Base-by-base conservation (phyloP, 2,113 vertebrate species). In the Hystrix brachyura region DNA sequence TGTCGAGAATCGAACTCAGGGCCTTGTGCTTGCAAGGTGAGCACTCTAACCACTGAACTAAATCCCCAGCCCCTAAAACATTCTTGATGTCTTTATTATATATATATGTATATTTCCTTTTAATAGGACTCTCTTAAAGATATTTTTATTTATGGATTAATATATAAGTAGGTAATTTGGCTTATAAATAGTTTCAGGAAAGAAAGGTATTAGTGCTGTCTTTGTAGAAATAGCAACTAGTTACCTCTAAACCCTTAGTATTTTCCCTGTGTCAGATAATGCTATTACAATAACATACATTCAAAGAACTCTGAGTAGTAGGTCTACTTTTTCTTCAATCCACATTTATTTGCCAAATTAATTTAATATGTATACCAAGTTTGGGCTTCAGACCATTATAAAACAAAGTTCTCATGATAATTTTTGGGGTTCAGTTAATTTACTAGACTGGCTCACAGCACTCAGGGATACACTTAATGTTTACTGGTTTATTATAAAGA, bases 261-360 rank as follows among this genome's bases (percentile, higher is more conserved):
- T 92, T 94, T 84, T 87, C 17, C 0, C 32, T 27, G 27, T 96
- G 43, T 85, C 57, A 93, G 64, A 7, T 88, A 69, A 95, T 97
- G 83, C 17, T 32, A 0, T 92, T 69, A 21, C 92, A 62, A 6
- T 92, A 95, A 72, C 67, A n/a, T 67, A 64, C 64, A 78, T 72
- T 85, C 27, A 84, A 91, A 91, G 27, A 59, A 76, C 27, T 95
- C 95, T 90, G 59, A 72, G 12, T 85, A 89, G 19, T 87, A 94
- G 92, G 76, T 86, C 7, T 7, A 69, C 79, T 89, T 80, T 57
- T 87, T 57, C 57, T 87, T 72, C 17, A 86, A 38, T 13, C 48
- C 91, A 72, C 10, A 79, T 94, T 97, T 96, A 79, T 93, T 96
- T 95, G 53, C 43, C 62, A 89, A 1, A 94, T 74, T 95, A 19